Evolutionary conservation across 2,797 vertebrate genomes (phyloP), one percentile per base, ranked within the genome.

Genomic region (Hipposideros larvatus): DNA sequence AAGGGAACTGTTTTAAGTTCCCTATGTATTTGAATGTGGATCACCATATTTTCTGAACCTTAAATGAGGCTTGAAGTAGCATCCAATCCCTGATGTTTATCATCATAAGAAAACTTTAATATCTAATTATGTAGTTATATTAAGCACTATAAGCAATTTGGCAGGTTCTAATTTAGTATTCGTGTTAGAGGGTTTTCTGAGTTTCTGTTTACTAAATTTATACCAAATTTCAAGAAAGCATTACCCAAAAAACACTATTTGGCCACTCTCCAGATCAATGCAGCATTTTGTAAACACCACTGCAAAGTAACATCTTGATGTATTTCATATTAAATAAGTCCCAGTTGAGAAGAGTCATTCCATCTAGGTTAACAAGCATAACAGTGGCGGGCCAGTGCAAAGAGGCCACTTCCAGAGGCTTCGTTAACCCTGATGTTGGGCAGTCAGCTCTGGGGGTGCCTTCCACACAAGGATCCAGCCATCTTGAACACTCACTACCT

Each of bases 201-300:
- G 43, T 75, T 91, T 78, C 89, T 83, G 87, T 51, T 63, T 86
- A 85, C 43, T 97, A 94, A 82, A 91, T 87, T 92, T 85, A 96
- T 15, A 53, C 8, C 43, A 94, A 84, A 7, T 87, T 91, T 71
- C 9, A 18, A 84, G 63, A 74, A 92, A 91, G 15, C 55, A 87
- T 74, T 74, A 43, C 34, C 14, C 55, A 68, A 94, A 95, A 96
- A 92, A 77, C 77, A 95, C n/a, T 66, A 57, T 51, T 66, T 89
- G 22, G 77, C 46, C 92, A 83, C 63, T 79, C 37, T 94, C 34
- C 13, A 53, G 65, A 80, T 55, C n/a, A 55, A 55, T 18, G 82
- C 22, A 48, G 59, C 41, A 87, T 83, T 89, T 87, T 87, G 4
- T 86, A 55, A 96, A 89, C 46, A 82, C 4, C 57, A 89, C 2